Evolutionary conservation across 2,113 vertebrate species (phyloP).

Genomic region (Pampusana beccarii): DNA sequence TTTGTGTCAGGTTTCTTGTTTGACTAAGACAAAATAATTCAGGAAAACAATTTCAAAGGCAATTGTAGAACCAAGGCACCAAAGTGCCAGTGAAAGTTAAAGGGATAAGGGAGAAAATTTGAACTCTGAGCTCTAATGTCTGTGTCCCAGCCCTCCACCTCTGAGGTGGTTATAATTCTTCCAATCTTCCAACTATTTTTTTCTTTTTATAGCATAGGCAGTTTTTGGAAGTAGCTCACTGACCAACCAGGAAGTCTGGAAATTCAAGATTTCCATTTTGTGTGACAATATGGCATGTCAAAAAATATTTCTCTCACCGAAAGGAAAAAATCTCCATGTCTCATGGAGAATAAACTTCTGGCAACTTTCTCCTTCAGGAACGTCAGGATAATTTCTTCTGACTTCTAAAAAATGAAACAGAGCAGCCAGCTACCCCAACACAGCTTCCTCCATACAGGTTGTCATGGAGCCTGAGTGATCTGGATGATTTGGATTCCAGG

Average conservation of each 20-base stretch:
- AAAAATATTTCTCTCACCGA: constrained; percentile 11
- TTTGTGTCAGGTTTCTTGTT: background rate
- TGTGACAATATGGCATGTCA: background rate
- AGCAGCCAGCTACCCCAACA: constrained; percentile 37
- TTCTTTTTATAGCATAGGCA: background rate
- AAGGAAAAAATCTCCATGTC: constrained; percentile 45
- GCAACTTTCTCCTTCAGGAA: constrained; percentile 41
- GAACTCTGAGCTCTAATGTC: background rate
- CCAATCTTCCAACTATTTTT: background rate
- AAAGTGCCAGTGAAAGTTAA: background rate
- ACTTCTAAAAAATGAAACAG: constrained; percentile 61
- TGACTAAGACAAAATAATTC: background rate
- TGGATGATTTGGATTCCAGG: background rate
- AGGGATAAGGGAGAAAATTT: background rate
- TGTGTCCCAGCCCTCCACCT: background rate
- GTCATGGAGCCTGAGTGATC: constrained; percentile 28
- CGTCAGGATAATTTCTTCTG: constrained; percentile 62
- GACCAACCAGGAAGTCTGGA: constrained; percentile 10
- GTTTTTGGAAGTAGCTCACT: constrained; percentile 11
- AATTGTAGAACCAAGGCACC: background rate
- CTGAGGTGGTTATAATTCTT: constrained; percentile 9
- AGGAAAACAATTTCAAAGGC: background rate
- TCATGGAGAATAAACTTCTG: constrained; percentile 40
- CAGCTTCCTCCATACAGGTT: constrained; percentile 29
- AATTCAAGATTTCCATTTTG: constrained; percentile 40